phyloP scores from a whole-genome alignment of 2,797 vertebrate genomes.

The Crypturellus tataupa region DNA sequence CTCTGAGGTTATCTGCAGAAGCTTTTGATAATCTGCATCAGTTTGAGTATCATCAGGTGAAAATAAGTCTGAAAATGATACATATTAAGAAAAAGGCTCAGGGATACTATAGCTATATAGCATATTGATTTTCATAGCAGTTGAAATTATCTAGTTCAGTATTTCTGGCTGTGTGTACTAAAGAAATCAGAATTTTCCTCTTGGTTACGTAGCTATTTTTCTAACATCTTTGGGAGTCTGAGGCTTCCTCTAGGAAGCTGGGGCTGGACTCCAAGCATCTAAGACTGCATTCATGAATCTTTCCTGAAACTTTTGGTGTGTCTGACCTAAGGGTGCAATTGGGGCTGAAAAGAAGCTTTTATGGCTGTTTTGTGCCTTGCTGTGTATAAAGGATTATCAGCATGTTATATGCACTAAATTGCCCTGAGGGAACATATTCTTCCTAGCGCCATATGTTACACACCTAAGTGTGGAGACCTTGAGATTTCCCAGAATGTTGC shows the following conservation, averaged over 20 bases:
- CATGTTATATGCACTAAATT: neutral
- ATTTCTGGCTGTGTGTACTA: neutral
- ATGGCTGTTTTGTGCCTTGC: neutral
- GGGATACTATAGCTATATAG: accelerated
- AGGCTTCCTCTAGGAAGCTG: neutral
- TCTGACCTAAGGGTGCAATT: neutral
- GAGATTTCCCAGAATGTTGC: neutral
- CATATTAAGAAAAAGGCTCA: neutral
- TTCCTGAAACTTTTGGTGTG: neutral
- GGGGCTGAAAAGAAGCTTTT: neutral
- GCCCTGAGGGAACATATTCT: neutral
- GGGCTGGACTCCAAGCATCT: neutral
- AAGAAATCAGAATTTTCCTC: neutral
- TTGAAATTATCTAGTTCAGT: neutral
- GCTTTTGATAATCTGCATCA: accelerated
- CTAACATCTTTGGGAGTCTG: neutral
- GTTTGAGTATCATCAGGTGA: neutral
- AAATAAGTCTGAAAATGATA: neutral
- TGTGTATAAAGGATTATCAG: neutral
- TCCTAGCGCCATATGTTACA: neutral
- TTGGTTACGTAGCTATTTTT: neutral
- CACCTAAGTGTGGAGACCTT: neutral
- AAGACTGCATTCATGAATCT: neutral
- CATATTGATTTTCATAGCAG: neutral
- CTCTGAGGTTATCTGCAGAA: neutral